A percentile compares a stretch with the other conserved stretches of the same genome.
phyloP scores from a whole-genome alignment of 2,113 vertebrate species.

The Penelope pileata region DNA sequence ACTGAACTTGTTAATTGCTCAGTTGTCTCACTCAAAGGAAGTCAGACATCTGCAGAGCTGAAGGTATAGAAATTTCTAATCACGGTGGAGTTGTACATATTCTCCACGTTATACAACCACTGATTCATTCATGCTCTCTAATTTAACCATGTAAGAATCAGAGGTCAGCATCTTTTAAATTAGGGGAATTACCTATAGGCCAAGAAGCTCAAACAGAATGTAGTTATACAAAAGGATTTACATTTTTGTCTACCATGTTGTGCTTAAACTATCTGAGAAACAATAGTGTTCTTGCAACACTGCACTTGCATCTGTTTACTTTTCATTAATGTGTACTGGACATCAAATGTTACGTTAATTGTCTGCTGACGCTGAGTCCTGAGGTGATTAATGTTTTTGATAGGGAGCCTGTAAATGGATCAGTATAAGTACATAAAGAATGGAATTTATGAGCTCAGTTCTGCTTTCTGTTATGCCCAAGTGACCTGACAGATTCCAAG shows the following conservation, averaged over 20 bases:
- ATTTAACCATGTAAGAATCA: background rate
- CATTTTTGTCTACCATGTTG: background rate
- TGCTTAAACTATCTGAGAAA: background rate
- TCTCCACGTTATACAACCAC: background rate
- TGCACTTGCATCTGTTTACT: constrained; percentile 12
- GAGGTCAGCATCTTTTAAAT: background rate
- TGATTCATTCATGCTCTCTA: background rate
- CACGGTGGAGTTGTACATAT: background rate
- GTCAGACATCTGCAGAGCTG: background rate
- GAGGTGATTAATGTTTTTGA: background rate
- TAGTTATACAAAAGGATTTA: background rate
- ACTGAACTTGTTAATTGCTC: background rate
- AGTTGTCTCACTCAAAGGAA: background rate
- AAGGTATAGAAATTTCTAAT: background rate
- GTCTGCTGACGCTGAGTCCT: background rate
- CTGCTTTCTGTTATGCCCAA: background rate
- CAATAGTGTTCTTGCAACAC: background rate
- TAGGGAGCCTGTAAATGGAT: background rate
- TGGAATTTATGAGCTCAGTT: background rate
- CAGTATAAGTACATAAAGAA: background rate
- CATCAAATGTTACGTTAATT: background rate
- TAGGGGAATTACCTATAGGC: background rate
- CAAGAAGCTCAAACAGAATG: background rate
- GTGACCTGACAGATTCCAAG: background rate
- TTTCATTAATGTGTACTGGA: background rate